Evolutionary conservation across 2,113 vertebrate genomes (phyloP).

Genomic region (Lepisosteus osseus): DNA sequence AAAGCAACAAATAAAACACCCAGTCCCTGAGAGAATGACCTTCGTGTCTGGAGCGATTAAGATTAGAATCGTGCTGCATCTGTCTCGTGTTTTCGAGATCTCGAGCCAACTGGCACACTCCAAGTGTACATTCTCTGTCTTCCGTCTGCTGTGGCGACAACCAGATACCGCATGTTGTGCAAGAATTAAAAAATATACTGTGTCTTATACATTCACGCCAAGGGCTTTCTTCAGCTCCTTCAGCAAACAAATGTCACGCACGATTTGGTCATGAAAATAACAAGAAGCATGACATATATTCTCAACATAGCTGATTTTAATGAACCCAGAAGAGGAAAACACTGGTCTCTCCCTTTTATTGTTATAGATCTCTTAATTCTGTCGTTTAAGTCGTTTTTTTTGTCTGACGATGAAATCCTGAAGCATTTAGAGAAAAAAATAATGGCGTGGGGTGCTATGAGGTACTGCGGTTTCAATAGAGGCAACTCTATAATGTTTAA

Average conservation of each 20-base stretch:
- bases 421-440: too few relatives aligned
- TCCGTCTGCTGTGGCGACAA: constrained; percentile 63
- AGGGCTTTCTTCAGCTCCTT: constrained; percentile 43
- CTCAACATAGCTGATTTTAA: too few relatives aligned
- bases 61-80: constrained; percentile 63
- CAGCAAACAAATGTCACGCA: constrained; percentile 34
- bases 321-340: too few relatives aligned
- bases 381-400: too few relatives aligned
- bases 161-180: constrained; percentile 53
- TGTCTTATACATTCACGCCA: constrained; percentile 47
- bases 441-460: too few relatives aligned
- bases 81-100: constrained; percentile 64
- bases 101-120: constrained; percentile 66
- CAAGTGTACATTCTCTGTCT: constrained; percentile 51
- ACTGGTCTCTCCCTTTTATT: too few relatives aligned
- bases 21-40: constrained; percentile 53
- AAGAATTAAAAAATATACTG: constrained; percentile 37
- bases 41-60: constrained; percentile 59
- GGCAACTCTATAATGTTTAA: too few relatives aligned
- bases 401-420: too few relatives aligned
- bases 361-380: too few relatives aligned
- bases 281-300: too few relatives aligned
- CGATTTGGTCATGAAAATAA: too few relatives aligned
- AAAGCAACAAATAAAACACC: constrained; percentile 42
- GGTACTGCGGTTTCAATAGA: too few relatives aligned